Evolutionary conservation across 1,140 invertebrate species (phyloP).

Genomic region (Aphidius gifuensis): DNA sequence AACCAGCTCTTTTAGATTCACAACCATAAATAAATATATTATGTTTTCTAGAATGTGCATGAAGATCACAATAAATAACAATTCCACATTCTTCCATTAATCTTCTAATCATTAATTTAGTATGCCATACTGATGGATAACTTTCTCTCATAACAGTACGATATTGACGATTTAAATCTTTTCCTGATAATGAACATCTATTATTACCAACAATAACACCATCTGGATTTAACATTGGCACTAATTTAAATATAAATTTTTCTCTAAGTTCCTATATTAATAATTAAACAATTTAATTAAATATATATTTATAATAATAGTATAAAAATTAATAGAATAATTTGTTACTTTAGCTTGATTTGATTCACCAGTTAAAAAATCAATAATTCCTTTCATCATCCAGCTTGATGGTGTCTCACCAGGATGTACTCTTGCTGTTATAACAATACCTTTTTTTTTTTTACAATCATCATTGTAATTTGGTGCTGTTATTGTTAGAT

Average conservation of each 20-base stretch:
- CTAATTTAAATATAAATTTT: slow-evolving; percentile 92
- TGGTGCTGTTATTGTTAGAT: slow-evolving; percentile 83
- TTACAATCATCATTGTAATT: slow-evolving; percentile 56
- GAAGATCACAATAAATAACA: slow-evolving; percentile 91
- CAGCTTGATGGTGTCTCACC: slow-evolving; percentile 92
- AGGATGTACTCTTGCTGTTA: slow-evolving; percentile 91
- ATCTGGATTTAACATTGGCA: slow-evolving; percentile 95
- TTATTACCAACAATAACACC: slow-evolving; percentile 94
- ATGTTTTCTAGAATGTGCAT: slow-evolving; percentile 90
- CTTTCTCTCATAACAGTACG: slow-evolving; percentile 83
- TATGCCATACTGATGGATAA: slow-evolving; percentile 92
- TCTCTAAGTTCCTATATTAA: slow-evolving; percentile 73
- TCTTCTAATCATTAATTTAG: slow-evolving; percentile 82
- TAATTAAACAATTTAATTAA: slow-evolving; percentile 11
- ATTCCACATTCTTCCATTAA: slow-evolving; percentile 89
- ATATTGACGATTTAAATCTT: slow-evolving; percentile 86
- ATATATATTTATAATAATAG: not conserved
- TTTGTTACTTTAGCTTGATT: slow-evolving; percentile 63
- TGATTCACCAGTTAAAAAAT: slow-evolving; percentile 82
- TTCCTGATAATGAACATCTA: slow-evolving; percentile 82
- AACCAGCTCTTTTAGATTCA: slow-evolving; percentile 73
- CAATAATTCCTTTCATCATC: slow-evolving; percentile 95
- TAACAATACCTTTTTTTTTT: slow-evolving; percentile 78
- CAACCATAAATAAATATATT: slow-evolving; percentile 97
- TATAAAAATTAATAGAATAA: slow-evolving; percentile 10